Base-by-base conservation (phyloP, 2,888 invertebrate genomes). In the Galeopsomyia nigrocyanea region DNA sequence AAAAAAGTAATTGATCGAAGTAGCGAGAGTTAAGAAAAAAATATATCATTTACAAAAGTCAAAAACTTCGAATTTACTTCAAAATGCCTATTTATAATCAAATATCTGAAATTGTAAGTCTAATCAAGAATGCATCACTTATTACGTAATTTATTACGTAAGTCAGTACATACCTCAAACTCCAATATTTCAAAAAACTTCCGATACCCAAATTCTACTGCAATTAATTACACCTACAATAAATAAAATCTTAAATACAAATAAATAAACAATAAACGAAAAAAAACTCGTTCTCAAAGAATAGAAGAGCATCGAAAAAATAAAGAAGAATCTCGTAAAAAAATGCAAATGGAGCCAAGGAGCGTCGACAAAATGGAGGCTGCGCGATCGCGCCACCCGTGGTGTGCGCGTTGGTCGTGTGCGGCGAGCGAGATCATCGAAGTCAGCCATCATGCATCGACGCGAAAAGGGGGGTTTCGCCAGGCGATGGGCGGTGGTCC, bases 361-460 rank as follows among this genome's bases (percentile, higher is more conserved):
- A 19, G 55, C 63, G 62, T 21, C 57, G 46, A 74, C 74, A 71
- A 74, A 74, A 74, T 74, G 74, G 74, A 61, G 71, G 68, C 67
- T 56, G 71, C 26, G 58, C 22, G 26, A 3, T 5, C 5, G 58
- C 58, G 68, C 39, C 7, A 39, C 39, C 39, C 51, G 58, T 39
- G 39, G 49, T 17, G 39, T 14, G 60, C 60, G 46, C 58, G 10
- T 39, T 10, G 1, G n/a, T n/a, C n/a, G n/a, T n/a, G n/a, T n/a
- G n/a, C 31, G 7, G 31, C 31, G 3, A 31, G 10, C 60, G n/a
- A 10, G 53, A 63, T 70, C 70, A 70, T 67, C 55, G 31, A 58
- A 47, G 71, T 74, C 74, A 71, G 74, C 74, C 74, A 74, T 74
- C 63, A 70, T 63, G 70, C 61, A 17, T 66, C 60, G 55, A 68